These are phyloP conservation scores for Threskiornis aethiopicus DNA, from an alignment of 2,797 vertebrate genomes.

Conservation along the genomic window DNA sequence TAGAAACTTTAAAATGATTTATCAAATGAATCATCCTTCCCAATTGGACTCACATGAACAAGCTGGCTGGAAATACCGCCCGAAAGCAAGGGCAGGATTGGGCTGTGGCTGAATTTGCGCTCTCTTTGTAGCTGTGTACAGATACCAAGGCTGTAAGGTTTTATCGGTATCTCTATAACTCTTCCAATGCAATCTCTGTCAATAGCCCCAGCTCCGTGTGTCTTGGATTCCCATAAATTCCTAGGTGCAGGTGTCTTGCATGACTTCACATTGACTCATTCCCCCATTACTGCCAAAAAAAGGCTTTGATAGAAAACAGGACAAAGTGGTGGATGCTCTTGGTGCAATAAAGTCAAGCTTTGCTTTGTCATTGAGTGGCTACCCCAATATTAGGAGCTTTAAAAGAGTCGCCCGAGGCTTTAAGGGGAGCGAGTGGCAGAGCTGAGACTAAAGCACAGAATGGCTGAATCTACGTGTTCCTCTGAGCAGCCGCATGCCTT, in stretches of 20 bases:
- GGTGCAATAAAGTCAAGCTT: not conserved
- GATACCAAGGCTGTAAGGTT: not conserved
- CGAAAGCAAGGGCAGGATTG: not conserved
- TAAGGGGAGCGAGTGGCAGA: not conserved
- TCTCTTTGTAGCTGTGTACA: not conserved
- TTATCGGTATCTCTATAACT: not conserved
- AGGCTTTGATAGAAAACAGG: not conserved
- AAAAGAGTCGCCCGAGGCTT: rapidly evolving
- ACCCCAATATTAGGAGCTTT: not conserved
- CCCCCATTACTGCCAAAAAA: not conserved
- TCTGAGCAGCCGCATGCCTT: not conserved
- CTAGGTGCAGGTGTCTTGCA: not conserved
- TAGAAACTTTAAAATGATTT: constrained; percentile 40
- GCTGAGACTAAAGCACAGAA: not conserved
- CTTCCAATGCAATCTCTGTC: not conserved
- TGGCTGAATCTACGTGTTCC: not conserved
- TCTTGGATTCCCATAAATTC: not conserved
- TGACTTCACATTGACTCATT: not conserved
- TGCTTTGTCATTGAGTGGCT: not conserved
- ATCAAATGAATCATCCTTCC: constrained; percentile 2
- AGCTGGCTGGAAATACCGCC: not conserved
- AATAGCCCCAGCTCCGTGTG: not conserved
- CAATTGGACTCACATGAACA: not conserved
- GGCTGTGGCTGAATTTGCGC: not conserved
- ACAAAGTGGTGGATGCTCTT: not conserved